A percentile compares a stretch with the other conserved stretches of the same genome.
Conservation (phyloP, 1,140 invertebrate species). For the Chironomus striatipennis region DNA sequence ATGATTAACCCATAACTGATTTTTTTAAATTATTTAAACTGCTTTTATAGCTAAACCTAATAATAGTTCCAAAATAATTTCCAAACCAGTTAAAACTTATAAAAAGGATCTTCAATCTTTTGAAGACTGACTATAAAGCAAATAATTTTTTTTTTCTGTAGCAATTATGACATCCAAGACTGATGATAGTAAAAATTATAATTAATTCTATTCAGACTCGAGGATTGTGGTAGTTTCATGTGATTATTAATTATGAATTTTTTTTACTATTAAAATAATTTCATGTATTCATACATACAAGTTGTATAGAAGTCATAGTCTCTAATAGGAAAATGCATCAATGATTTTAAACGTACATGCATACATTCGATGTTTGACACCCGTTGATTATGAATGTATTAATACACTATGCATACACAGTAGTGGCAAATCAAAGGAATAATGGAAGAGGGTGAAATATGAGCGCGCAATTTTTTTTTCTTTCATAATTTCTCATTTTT, state of each 20-base stretch:
- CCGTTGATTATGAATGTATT: conserved; percentile 11
- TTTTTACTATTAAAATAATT: not conserved
- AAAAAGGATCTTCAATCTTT: too few relatives aligned
- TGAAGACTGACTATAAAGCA: too few relatives aligned
- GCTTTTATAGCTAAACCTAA: too few relatives aligned
- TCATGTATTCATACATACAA: not conserved
- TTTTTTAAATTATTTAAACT: too few relatives aligned
- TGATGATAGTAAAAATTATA: not conserved
- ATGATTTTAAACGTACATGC: not conserved
- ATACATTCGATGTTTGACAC: not conserved
- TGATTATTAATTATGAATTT: conserved; percentile 8
- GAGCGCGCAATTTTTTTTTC: not conserved
- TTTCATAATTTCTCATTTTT: too few relatives aligned
- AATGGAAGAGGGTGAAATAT: not conserved
- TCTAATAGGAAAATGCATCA: not conserved
- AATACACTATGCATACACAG: not conserved
- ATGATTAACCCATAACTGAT: too few relatives aligned
- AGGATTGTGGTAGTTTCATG: not conserved
- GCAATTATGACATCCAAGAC: too few relatives aligned
- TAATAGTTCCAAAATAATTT: too few relatives aligned
- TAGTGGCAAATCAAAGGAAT: not conserved
- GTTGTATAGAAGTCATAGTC: not conserved
- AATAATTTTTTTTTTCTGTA: too few relatives aligned
- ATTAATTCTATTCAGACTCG: not conserved
- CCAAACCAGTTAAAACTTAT: too few relatives aligned